Base-by-base conservation (phyloP, 2,888 invertebrate genomes). In the Yponomeuta sedellus region DNA sequence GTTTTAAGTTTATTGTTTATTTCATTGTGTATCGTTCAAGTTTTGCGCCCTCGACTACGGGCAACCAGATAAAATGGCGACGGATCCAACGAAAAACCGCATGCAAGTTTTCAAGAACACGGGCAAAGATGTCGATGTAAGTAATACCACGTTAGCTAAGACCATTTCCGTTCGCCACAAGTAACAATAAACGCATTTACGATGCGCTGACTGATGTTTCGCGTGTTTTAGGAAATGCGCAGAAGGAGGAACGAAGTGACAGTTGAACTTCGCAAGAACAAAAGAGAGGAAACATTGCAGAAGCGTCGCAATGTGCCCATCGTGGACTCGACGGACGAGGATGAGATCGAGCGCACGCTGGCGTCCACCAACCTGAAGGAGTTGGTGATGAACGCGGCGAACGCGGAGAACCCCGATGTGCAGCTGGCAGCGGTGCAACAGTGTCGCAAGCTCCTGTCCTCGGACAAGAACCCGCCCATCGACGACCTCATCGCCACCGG, bases 51-150 rank as follows among this genome's bases (percentile, higher is more conserved):
- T 76, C 76, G 78, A 79, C 81, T 80, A 79, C 78, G 76, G 85
- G 77, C 82, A 83, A 40, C 59, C 81, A 82, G 80, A 81, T 89
- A 95, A 94, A 94, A 95, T 95, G 95, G 94, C 94, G 93, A 94
- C 94, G 86, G 93, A 93, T 89, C 93, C 92, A 90, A 93, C 92
- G 92, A 95, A 95, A 93, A 96, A 95, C 93, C 96, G 97, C 92
- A 95, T 97, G 93, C 96, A 96, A 91, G 96, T 95, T 87, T 98
- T 98, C 92, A 99, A 99, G 95, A 99, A 99, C 94, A 97, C 97
- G 94, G 99, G 99, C 83, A 99, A 99, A 94, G 99, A 99, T 93
- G 97, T 97, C 92, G 99, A 99, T 93, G 98, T 98, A 93, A 96
- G 97, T 95, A 87, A 69, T 67, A 25, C 56, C 63, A 63, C 66